A percentile compares a stretch with the other conserved stretches of the same genome.
Conservation (phyloP, 92 coral and sea anemone species). For the Phenganax stokvisi region DNA sequence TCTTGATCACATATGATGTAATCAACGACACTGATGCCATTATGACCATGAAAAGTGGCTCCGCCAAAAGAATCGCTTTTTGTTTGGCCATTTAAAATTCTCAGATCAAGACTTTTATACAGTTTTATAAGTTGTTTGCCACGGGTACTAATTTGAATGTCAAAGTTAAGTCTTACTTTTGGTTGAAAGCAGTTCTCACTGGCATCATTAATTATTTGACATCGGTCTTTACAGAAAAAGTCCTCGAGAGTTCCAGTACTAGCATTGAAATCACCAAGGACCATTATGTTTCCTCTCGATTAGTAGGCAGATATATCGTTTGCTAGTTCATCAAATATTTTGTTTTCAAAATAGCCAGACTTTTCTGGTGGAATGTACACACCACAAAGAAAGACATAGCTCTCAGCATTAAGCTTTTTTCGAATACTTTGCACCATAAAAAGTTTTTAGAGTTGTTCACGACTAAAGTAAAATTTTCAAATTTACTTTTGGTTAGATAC, state of each 20-base stretch:
- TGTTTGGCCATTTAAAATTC: slow-evolving; percentile 25
- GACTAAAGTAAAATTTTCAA: background rate
- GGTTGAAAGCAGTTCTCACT: background rate
- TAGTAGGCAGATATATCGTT: background rate
- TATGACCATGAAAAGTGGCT: slow-evolving; percentile 26
- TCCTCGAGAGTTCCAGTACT: slow-evolving; percentile 28
- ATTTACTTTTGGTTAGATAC: background rate
- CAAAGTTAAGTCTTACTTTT: slow-evolving; percentile 24
- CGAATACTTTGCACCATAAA: background rate
- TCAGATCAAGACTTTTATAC: slow-evolving; percentile 18
- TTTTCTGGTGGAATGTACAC: slow-evolving; percentile 13
- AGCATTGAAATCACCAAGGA: slow-evolving; percentile 25
- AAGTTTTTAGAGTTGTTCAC: background rate
- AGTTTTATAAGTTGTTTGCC: slow-evolving; percentile 15
- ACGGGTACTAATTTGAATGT: slow-evolving; percentile 12
- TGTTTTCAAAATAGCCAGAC: background rate
- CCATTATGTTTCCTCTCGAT: slow-evolving; percentile 14
- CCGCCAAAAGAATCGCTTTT: slow-evolving; percentile 38
- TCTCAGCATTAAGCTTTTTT: background rate
- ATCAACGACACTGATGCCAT: slow-evolving; percentile 36
- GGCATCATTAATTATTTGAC: slow-evolving; percentile 11
- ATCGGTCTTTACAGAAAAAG: slow-evolving; percentile 1
- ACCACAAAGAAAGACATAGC: background rate
- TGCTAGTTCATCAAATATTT: slow-evolving; percentile 10
- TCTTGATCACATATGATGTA: slow-evolving; percentile 37